Evolutionary conservation across 2,113 vertebrate species (phyloP), one percentile per base, ranked within the genome.

Genomic region (Perca flavescens): DNA sequence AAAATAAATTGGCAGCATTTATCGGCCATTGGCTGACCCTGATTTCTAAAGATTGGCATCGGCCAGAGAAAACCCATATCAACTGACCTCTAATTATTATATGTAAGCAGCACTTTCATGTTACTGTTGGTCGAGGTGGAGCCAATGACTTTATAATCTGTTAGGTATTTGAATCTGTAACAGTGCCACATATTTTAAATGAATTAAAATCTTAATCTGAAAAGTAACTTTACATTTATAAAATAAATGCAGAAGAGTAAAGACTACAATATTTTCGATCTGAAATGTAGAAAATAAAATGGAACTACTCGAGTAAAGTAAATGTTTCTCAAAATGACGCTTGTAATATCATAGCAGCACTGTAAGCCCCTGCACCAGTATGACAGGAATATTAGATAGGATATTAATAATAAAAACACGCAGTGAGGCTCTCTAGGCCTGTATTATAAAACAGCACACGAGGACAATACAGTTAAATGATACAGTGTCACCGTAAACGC

Each of bases 401-500:
- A 9, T 54, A 70, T 8, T 49, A 60, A 14, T 61, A 50, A 60
- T 60, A n/a, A 50, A 8, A 67, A n/a, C 21, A 34, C 15, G 25
- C 70, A 74, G 6, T 34, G 5, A 50, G 71, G 56, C 56, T 68
- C 6, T 78, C 43, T 15, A 57, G 63, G 64, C 58, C 68, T 50
- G 36, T 15, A 10, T 57, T 49, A 72, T 56, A 13, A 64, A 80
- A 61, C 58, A 49, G 31, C 47, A 31, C 40, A 28, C 16, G 3
- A 65, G 7, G 15, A 31, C 56, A 50, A 50, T 7, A 31, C 16
- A 19, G 19, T 34, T 1, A 19, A 31, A 66, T 49, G 2, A 47
- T 10, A 46, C 6, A 3, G 56, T 34, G 10, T 40, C 19, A 56
- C 2, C 16, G 40, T 11, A 3, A 52, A 3, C 16, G 36, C 19